Percentiles rank a stretch among this genome's conserved stretches.
Conservation (phyloP, 2,113 vertebrate species). For the Rhipidura dahli region DNA sequence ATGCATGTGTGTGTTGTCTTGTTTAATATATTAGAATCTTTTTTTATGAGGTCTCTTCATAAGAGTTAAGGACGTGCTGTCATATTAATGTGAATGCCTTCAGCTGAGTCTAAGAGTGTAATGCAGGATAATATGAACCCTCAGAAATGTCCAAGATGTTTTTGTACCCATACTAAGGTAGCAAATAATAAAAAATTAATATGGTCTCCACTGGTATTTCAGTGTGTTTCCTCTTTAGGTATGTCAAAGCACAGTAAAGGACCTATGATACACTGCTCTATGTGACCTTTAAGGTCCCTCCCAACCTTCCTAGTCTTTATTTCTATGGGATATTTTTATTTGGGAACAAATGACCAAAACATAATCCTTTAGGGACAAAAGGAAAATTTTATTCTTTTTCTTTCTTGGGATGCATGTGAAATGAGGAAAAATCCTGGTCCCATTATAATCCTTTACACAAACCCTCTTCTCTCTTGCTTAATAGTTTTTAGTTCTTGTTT, state of each 20-base stretch:
- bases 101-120: not conserved
- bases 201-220: not conserved
- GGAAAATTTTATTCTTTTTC: not conserved
- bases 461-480: not conserved
- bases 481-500: not conserved
- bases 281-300: not conserved
- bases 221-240: not conserved
- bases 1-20: not conserved
- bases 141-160: not conserved
- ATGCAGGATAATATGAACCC: not conserved
- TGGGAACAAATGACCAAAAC: not conserved
- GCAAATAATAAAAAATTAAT: not conserved
- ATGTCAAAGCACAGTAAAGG: not conserved
- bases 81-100: not conserved
- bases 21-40: not conserved
- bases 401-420: not conserved
- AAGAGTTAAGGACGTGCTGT: not conserved
- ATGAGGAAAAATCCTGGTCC: not conserved
- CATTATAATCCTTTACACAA: not conserved
- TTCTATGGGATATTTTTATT: not conserved
- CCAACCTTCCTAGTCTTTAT: not conserved
- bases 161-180: not conserved
- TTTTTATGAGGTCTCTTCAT: not conserved
- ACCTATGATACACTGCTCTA: not conserved
- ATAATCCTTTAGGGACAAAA: not conserved